Conservation (phyloP, 2,888 invertebrate genomes). For the Carcina quercana region DNA sequence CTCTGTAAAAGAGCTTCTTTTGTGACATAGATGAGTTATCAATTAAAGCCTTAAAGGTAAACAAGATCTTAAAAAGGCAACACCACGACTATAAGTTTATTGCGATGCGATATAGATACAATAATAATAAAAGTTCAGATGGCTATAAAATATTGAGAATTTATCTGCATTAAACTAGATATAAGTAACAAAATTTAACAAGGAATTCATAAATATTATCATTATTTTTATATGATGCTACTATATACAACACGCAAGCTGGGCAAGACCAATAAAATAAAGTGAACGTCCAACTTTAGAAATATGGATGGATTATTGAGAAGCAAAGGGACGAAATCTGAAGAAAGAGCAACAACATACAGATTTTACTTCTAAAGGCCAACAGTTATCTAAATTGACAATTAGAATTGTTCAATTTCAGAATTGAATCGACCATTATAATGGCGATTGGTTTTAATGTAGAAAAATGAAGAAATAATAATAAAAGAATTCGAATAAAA, state of each 20-base stretch:
- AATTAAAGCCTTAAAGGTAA: conserved; percentile 33
- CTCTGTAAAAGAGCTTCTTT: conserved; percentile 32
- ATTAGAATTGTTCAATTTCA: conserved; percentile 28
- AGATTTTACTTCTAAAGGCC: conserved; percentile 41
- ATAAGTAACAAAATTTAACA: conserved; percentile 66
- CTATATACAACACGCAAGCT: conserved; percentile 65
- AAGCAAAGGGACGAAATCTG: conserved; percentile 57
- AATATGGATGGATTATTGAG: conserved; percentile 61
- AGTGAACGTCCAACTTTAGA: conserved; percentile 56
- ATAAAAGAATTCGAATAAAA: conserved; percentile 41
- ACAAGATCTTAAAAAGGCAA: conserved; percentile 32
- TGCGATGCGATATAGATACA: conserved; percentile 30
- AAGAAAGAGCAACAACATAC: conserved; percentile 36
- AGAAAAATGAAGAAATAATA: conserved; percentile 29
- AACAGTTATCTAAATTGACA: conserved; percentile 48
- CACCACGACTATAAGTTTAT: conserved; percentile 34
- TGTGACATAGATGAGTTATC: conserved; percentile 46
- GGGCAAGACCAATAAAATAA: conserved; percentile 62
- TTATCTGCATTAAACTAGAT: conserved; percentile 48
- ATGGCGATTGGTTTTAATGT: conserved; percentile 8
- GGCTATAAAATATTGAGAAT: conserved; percentile 33
- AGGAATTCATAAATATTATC: conserved; percentile 57
- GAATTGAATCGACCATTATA: conserved; percentile 11
- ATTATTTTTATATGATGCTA: conserved; percentile 49
- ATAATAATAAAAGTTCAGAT: conserved; percentile 17